Conservation (phyloP, 1,140 invertebrate species). For the Venturia canescens region DNA sequence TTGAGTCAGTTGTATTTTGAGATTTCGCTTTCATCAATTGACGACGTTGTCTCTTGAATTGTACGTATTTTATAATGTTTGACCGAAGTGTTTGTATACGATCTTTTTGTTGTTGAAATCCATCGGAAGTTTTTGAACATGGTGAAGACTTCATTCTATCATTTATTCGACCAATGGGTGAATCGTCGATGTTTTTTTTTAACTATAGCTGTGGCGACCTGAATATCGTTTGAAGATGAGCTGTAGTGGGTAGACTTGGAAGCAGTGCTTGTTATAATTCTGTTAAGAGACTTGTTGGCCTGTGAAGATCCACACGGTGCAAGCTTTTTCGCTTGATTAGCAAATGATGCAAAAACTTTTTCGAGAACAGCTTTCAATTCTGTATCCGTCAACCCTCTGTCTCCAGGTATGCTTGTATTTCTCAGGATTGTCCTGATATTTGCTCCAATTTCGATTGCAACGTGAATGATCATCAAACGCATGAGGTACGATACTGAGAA, state of each 20-base stretch:
- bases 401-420: constrained; percentile 42
- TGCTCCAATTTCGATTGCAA: constrained; percentile 37
- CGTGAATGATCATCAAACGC: constrained; percentile 33
- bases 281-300: constrained; percentile 47
- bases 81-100: background rate
- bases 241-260: constrained; percentile 47
- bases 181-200: constrained; percentile 48
- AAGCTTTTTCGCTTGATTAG: constrained; percentile 46
- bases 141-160: constrained; percentile 23
- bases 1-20: constrained; percentile 12
- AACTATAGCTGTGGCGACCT: constrained; percentile 42
- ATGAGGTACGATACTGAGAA: constrained; percentile 35
- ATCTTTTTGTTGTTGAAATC: background rate
- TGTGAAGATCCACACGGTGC: constrained; percentile 51
- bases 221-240: constrained; percentile 51
- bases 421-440: constrained; percentile 13
- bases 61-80: too few species aligned
- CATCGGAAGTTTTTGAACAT: background rate
- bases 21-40: constrained; percentile 25
- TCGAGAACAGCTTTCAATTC: background rate
- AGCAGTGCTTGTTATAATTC: constrained; percentile 30
- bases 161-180: background rate
- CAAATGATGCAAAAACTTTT: constrained; percentile 40
- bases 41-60: background rate
- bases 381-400: constrained; percentile 22